These are phyloP conservation scores for Phthorimaea operculella DNA, from an alignment of 1,140 invertebrate species.

Conservation along the genomic window DNA sequence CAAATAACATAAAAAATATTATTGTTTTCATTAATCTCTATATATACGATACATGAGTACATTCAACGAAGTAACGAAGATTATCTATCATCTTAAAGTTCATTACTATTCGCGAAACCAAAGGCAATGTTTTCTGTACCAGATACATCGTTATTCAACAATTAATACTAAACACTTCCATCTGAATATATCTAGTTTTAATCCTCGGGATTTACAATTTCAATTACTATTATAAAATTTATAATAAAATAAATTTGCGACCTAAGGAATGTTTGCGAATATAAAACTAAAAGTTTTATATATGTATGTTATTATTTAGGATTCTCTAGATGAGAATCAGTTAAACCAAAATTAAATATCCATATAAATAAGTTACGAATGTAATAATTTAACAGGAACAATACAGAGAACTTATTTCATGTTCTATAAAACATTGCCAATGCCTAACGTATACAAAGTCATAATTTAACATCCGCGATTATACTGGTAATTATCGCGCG, in stretches of 20 bases:
- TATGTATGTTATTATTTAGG: neutral
- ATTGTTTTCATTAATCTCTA: constrained; percentile 5
- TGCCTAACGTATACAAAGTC: constrained; percentile 1
- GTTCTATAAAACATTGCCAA: neutral
- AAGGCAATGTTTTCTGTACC: neutral
- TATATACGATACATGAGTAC: constrained; percentile 5
- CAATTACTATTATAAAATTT: neutral
- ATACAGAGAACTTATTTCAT: neutral
- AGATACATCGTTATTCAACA: neutral
- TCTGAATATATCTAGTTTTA: neutral
- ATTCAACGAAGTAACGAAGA: constrained; percentile 1
- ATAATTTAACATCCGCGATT: neutral
- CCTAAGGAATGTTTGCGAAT: constrained; percentile 23
- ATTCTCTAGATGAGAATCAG: constrained; percentile 12
- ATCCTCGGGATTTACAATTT: constrained; percentile 2
- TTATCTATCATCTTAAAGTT: neutral
- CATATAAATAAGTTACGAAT: constrained; percentile 15
- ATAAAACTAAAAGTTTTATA: constrained; percentile 3
- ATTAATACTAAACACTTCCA: neutral
- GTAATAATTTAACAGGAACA: constrained; percentile 10
- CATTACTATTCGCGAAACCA: neutral
- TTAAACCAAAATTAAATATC: constrained; percentile 10
- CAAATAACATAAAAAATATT: constrained; percentile 3
- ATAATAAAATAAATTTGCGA: neutral
- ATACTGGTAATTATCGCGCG: neutral